Evolutionary conservation across 2,888 invertebrate species (phyloP).

Genomic region (Gibbula magus): DNA sequence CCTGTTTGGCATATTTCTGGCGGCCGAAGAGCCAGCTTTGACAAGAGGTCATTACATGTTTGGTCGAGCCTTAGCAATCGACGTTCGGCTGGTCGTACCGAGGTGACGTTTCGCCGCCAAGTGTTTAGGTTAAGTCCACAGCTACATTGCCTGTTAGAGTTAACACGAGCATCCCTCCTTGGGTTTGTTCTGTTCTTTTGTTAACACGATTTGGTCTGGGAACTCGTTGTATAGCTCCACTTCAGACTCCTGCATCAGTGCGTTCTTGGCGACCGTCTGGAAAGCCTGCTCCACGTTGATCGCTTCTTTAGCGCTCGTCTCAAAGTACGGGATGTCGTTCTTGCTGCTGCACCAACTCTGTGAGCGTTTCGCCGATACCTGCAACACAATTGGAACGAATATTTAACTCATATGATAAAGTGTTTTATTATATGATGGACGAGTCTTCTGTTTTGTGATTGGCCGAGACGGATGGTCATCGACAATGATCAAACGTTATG

Average conservation of each 20-base stretch:
- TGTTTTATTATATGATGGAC: too few species aligned
- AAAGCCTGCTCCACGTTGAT: slow-evolving; percentile 99
- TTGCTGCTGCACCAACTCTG: slow-evolving; percentile 99
- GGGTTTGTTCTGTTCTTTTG: slow-evolving; percentile 65
- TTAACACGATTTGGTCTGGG: slow-evolving; percentile 89
- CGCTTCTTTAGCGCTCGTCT: slow-evolving; percentile 99
- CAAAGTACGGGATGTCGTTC: slow-evolving; percentile 99
- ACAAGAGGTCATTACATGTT: neutral
- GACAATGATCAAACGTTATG: too few species aligned
- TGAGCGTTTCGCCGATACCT: slow-evolving; percentile 78
- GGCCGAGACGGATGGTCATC: too few species aligned
- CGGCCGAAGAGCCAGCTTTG: neutral
- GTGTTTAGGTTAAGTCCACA: neutral
- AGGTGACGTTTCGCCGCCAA: neutral
- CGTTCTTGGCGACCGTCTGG: slow-evolving; percentile 98
- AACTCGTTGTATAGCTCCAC: slow-evolving; percentile 97
- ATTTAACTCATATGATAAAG: neutral
- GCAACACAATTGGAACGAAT: slow-evolving; percentile 18
- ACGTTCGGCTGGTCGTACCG: too few species aligned
- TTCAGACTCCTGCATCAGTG: slow-evolving; percentile 86
- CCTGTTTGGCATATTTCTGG: slow-evolving; percentile 9
- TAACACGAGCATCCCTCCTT: slow-evolving; percentile 67
- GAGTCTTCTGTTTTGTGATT: too few species aligned
- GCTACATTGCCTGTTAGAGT: slow-evolving; percentile 29
- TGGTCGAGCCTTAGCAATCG: too few species aligned